Evolutionary conservation across 2,113 vertebrate species (phyloP), one percentile per base, ranked within the genome.

Genomic region (Chinchilla lanigera): DNA sequence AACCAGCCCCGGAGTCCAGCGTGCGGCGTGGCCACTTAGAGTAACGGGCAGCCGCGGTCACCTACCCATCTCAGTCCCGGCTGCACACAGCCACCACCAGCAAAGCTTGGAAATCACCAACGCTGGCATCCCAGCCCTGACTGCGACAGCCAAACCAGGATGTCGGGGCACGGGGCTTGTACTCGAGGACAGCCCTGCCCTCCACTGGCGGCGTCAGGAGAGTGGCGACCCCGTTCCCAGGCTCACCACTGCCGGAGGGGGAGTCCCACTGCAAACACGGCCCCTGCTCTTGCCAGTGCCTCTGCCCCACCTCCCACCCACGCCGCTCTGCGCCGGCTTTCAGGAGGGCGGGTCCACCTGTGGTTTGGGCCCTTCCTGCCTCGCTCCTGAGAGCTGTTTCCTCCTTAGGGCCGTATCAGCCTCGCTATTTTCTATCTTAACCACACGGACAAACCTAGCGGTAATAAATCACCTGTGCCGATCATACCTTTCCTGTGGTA

Each of bases 361-460:
- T 75, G 92, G 89, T 93, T 94, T 91, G 65, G 75, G 52, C 50
- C 92, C 83, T 95, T 96, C 96, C 93, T 84, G 93, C 87, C 83
- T 89, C 75, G 89, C 84, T 77, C 11, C 52, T 1, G 52, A 89
- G 26, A 50, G 38, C 28, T 2, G 69, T 67, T 97, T 89, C 93
- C 91, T 97, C 75, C 87, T 24, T 0, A 33, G n/a, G 26, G 35
- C 52, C 73, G 2, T 20, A 38, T 41, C 60, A 86, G 60, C n/a
- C 20, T 86, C 56, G 93, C 88, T 11, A 75, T 60, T 92, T 80
- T 96, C 95, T 92, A 78, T 63, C 20, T 78, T 94, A 95, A 96
- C 93, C 86, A 58, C 89, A 90, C 1, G 35, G 67, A 63, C 83
- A 44, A 75, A 50, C 56, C 26, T 52, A 47, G 41, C 2, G 3